Base-by-base conservation (phyloP, 2,888 invertebrate genomes). In the Esperia sulphurella region DNA sequence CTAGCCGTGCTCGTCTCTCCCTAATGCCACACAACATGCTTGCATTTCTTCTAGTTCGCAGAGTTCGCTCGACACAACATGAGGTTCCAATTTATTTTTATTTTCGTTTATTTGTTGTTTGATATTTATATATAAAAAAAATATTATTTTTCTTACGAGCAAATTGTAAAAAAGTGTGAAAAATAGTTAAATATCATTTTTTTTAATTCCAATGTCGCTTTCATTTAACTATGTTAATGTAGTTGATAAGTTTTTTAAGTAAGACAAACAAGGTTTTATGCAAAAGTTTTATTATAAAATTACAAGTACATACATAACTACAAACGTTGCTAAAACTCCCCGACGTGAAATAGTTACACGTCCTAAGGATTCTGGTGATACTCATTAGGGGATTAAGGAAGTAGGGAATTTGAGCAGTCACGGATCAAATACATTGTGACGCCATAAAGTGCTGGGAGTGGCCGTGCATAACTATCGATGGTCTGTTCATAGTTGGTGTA, bases 281-380 rank as follows among this genome's bases (percentile, higher is more conserved):
- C 63, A 71, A 76, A 71, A 68, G 61, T 76, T 83, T 83, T 83
- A 83, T 82, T 85, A 79, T 68, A 77, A 82, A 82, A 79, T 80
- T 79, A 78, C 71, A 77, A 79, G 71, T 77, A 79, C 67, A 71
- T 77, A 79, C 67, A 71, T 75, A 74, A 71, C 67, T 77, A 79
- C 63, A 75, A 76, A 81, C 67, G 64, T 61, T 63, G 69, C 68
- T 70, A 64, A 59, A 60, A 63, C 57, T 65, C 61, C 62, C 65
- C 57, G 64, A 65, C 62, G 67, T 59, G 60, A 49, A 52, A 58
- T 51, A 49, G 41, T 50, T 48, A 50, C 54, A 61, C 63, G 63
- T 58, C 54, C 50, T 14, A 50, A 38, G 59, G 63, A 54, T 61
- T 57, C 58, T 57, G 54, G 54, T 58, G 59, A 61, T 63, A 59